Evolutionary conservation across 2,888 invertebrate genomes (phyloP), one percentile per base, ranked within the genome.

Genomic region (Cataglyphis altisquamis): DNA sequence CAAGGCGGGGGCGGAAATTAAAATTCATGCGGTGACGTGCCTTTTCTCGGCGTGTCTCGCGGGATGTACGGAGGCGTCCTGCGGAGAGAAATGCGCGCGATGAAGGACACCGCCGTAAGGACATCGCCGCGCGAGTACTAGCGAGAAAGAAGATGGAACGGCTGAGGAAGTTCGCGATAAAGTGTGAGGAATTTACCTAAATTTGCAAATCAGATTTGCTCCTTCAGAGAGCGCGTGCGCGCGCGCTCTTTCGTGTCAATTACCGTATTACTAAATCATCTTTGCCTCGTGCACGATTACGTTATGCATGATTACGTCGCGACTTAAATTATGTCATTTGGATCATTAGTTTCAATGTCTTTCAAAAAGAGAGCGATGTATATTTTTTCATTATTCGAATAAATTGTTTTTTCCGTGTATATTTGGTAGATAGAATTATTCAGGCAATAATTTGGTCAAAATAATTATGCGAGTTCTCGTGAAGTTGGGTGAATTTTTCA

Each of bases 161-260:
- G 86, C 81, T 83, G 81, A 87, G 45, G 63, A 87, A 85, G 84
- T 72, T 18, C 45, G 60, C 78, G 84, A 84, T 84, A 84, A 86
- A 86, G 88, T 90, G 91, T 87, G 89, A 90, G 88, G 85, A 89
- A 90, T 90, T 91, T 92, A 92, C 91, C 91, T 89, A 75, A 92
- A 94, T 94, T 94, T 93, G 94, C 93, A 94, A 94, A 94, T 94
- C 93, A 94, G 93, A 94, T 94, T 93, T 90, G 86, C 86, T 88
- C 89, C 87, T 89, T 85, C 90, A 84, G 89, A 90, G 91, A 91
- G 29, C 9, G 86, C 84, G 82, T 73, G 81, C 60, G 85, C 84
- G 83, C 84, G 84, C 87, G 89, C 91, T 89, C 90, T 92, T 92
- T 92, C 90, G 90, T 91, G 90, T 90, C 93, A 92, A 93, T 93